Evolutionary conservation across 2,113 vertebrate species (phyloP).

Genomic region (Potamarius usumacintae): DNA sequence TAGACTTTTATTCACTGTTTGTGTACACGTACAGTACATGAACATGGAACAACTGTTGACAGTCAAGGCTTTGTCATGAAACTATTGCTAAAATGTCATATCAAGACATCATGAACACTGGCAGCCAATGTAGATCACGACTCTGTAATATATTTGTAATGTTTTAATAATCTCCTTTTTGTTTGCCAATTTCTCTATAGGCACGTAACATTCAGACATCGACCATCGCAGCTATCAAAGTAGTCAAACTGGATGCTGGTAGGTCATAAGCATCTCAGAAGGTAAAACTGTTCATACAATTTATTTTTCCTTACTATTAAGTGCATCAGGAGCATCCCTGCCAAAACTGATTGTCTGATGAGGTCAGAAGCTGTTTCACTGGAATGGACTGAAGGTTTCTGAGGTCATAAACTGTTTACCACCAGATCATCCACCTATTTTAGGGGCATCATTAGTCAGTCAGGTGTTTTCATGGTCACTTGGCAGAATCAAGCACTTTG

Average conservation of each 20-base stretch:
- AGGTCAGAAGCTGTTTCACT: background rate
- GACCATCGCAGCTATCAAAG: slow-evolving; percentile 73
- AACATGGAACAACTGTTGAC: background rate
- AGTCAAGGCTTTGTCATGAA: background rate
- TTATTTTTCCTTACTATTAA: background rate
- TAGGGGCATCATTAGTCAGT: background rate
- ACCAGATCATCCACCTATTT: background rate
- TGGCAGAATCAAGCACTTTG: background rate
- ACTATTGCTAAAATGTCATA: background rate
- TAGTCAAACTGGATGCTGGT: slow-evolving; percentile 79
- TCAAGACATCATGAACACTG: background rate
- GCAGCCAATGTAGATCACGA: too few species aligned
- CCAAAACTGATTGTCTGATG: background rate
- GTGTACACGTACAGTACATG: background rate
- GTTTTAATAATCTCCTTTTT: background rate
- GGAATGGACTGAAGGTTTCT: background rate
- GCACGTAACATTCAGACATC: slow-evolving; percentile 73
- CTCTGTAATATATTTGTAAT: too few species aligned
- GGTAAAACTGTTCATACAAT: background rate
- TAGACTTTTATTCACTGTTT: background rate
- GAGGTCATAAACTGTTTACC: background rate
- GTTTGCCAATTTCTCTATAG: slow-evolving; percentile 51
- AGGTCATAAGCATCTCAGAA: slow-evolving; percentile 37
- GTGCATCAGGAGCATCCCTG: background rate
- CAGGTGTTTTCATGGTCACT: background rate